phyloP scores from a whole-genome alignment of 2,113 vertebrate genomes.

The Buteo buteo region DNA sequence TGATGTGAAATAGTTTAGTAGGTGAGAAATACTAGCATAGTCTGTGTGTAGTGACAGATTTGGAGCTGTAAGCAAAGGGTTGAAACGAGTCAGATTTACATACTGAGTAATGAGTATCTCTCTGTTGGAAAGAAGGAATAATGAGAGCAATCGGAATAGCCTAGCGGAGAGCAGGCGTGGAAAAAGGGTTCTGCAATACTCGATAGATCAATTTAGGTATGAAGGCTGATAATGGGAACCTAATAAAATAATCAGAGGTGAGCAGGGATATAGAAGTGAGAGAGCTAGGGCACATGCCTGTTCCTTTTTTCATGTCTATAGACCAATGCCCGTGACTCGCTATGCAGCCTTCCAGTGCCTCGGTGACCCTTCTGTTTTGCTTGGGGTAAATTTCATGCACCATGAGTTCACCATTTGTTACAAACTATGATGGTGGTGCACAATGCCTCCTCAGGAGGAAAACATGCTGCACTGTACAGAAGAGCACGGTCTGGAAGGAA shows the following conservation, averaged over 20 bases:
- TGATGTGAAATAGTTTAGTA: neutral
- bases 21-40: neutral
- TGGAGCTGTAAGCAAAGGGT: neutral
- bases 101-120: neutral
- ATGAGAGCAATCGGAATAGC: neutral
- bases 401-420: neutral
- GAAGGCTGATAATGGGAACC: neutral
- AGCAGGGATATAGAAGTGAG: fast-evolving
- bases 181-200: neutral
- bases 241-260: neutral
- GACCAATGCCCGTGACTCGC: fast-evolving
- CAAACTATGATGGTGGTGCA: neutral
- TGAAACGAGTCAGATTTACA: neutral
- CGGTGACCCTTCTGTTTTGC: neutral
- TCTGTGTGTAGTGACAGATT: neutral
- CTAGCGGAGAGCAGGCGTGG: neutral
- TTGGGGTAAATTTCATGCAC: neutral
- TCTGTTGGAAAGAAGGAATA: neutral
- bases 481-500: neutral
- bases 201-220: fast-evolving
- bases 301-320: fast-evolving
- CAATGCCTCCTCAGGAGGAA: neutral
- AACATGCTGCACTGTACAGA: neutral
- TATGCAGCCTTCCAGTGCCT: neutral
- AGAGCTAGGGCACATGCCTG: neutral